These are phyloP conservation scores for Goniozus legneri DNA, from an alignment of 1,140 invertebrate genomes.

Conservation along the genomic window DNA sequence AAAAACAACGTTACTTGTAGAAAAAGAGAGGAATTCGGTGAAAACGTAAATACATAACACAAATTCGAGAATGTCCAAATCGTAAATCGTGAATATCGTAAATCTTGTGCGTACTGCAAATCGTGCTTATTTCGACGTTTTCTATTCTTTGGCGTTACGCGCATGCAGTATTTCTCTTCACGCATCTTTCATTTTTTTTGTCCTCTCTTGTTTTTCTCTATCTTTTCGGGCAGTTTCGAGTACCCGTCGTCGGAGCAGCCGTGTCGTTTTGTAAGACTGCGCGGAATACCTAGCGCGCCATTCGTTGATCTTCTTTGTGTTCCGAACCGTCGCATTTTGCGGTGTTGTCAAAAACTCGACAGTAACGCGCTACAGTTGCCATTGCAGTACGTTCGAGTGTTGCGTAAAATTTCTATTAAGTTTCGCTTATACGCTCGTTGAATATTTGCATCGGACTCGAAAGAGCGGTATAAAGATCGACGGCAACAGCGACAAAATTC, in stretches of 20 bases:
- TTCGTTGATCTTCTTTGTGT: conserved; percentile 26
- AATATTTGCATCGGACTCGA: no score
- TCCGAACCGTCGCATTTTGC: background rate
- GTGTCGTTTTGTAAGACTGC: conserved; percentile 9
- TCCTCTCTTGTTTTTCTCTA: conserved; percentile 9
- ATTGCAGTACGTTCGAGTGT: conserved; percentile 27
- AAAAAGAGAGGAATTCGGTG: background rate
- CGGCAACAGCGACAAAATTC: no score
- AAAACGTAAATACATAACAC: background rate
- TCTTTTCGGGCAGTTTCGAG: conserved; percentile 8
- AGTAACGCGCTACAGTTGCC: conserved; percentile 28
- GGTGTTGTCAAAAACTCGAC: conserved; percentile 36
- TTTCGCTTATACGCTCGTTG: no score
- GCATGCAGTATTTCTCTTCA: no score
- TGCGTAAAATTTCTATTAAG: no score
- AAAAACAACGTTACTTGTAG: background rate
- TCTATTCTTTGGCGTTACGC: no score
- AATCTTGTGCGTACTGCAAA: background rate
- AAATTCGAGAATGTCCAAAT: background rate
- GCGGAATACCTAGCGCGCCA: conserved; percentile 8
- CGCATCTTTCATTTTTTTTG: conserved; percentile 5
- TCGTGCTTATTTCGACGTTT: background rate
- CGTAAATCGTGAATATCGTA: background rate
- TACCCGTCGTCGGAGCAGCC: conserved; percentile 7
- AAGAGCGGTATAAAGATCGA: no score